Percentiles rank a stretch among this genome's conserved stretches.
Conservation (phyloP, 2,888 invertebrate genomes). For the Nemapogon koenigi region DNA sequence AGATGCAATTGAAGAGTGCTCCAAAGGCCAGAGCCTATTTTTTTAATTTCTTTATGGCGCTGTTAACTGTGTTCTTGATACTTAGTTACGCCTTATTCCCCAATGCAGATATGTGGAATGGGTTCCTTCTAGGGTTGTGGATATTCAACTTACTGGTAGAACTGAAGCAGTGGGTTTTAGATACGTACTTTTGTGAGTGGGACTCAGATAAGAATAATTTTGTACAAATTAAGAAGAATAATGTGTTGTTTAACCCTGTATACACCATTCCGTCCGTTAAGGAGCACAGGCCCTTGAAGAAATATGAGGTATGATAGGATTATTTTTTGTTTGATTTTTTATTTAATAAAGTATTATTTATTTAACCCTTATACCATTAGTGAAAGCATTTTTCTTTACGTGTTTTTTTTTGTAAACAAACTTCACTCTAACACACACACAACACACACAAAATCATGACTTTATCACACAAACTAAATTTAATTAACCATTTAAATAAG, state of each 20-base stretch:
- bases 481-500: not conserved
- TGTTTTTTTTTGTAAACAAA: no score
- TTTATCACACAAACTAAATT: no score
- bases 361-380: no score
- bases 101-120: constrained; percentile 44
- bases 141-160: constrained; percentile 37
- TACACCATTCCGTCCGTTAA: constrained; percentile 69
- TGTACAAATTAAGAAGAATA: constrained; percentile 31
- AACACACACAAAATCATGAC: no score
- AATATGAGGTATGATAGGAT: constrained; percentile 55
- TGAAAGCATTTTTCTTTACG: no score
- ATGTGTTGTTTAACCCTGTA: constrained; percentile 29
- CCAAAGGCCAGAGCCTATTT: constrained; percentile 29
- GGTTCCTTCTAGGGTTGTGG: constrained; percentile 53
- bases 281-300: constrained; percentile 66
- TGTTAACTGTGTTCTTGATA: constrained; percentile 39
- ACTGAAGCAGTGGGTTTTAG: constrained; percentile 41
- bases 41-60: constrained; percentile 40
- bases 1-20: constrained; percentile 15
- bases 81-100: constrained; percentile 42
- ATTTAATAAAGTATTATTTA: no score
- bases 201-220: constrained; percentile 28
- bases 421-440: no score
- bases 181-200: constrained; percentile 42
- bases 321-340: constrained; percentile 4